phyloP scores from a whole-genome alignment of 2,113 vertebrate species.

The Collichthys lucidus region DNA sequence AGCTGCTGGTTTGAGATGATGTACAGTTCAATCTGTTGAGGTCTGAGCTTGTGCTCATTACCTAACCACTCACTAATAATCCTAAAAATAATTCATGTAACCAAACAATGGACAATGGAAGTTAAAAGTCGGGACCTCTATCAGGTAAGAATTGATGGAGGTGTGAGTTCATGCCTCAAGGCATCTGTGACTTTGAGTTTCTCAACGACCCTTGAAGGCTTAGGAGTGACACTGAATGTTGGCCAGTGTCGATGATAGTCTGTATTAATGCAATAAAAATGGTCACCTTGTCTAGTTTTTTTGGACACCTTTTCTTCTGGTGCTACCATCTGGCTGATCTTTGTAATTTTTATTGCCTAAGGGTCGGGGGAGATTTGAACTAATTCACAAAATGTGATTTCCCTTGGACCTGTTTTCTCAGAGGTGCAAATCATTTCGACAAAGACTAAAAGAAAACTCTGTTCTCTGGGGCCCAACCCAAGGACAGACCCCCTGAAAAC shows the following conservation, averaged over 20 bases:
- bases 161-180: constrained; percentile 15
- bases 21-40: not conserved
- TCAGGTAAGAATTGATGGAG: constrained; percentile 1
- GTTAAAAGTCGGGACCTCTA: not conserved
- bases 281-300: constrained; percentile 54
- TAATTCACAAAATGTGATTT: constrained; percentile 71
- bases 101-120: not conserved
- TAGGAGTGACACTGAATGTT: constrained; percentile 27
- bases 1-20: not conserved
- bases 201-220: constrained; percentile 33
- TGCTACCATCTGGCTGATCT: constrained; percentile 54
- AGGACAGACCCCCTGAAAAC: constrained; percentile 37
- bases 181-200: constrained; percentile 48
- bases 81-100: not conserved
- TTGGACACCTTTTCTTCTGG: constrained; percentile 24
- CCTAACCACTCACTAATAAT: not conserved
- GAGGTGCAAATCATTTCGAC: constrained; percentile 52
- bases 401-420: constrained; percentile 61
- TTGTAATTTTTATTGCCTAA: constrained; percentile 60
- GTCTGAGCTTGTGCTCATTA: not conserved
- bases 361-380: constrained; percentile 55
- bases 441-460: constrained; percentile 41
- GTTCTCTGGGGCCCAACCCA: constrained; percentile 11
- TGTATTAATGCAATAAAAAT: constrained; percentile 32
- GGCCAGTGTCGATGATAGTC: constrained; percentile 28